A percentile compares a stretch with the other conserved stretches of the same genome.
These are phyloP conservation scores for Heliothis peltigera DNA, from an alignment of 2,888 invertebrate genomes.

Conservation along the genomic window DNA sequence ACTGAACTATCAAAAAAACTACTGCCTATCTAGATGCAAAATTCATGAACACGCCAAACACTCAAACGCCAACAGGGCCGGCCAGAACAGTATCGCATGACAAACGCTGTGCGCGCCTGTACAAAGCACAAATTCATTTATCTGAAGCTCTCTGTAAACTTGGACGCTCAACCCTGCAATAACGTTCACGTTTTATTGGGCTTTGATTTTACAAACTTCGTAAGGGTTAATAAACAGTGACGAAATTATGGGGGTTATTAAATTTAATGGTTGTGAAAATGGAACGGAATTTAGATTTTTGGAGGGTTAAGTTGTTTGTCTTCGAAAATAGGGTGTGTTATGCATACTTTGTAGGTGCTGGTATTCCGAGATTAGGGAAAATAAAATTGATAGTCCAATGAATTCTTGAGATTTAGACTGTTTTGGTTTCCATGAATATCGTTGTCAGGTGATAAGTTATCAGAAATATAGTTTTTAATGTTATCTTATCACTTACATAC, in stretches of 20 bases:
- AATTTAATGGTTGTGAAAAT: slow-evolving; percentile 48
- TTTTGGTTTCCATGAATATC: not conserved
- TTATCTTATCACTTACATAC: too few species aligned
- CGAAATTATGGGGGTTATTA: slow-evolving; percentile 51
- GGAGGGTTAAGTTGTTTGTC: slow-evolving; percentile 24
- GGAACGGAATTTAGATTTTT: slow-evolving; percentile 41
- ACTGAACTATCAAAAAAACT: not conserved
- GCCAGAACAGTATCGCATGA: slow-evolving; percentile 43
- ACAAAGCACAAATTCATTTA: slow-evolving; percentile 60
- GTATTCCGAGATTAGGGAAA: not conserved
- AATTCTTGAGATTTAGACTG: not conserved
- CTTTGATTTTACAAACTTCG: slow-evolving; percentile 52
- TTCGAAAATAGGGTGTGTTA: not conserved
- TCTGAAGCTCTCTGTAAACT: slow-evolving; percentile 51
- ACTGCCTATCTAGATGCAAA: not conserved
- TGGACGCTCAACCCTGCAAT: slow-evolving; percentile 50
- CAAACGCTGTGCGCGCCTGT: slow-evolving; percentile 34
- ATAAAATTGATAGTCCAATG: not conserved
- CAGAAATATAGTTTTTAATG: too few species aligned
- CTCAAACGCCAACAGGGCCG: slow-evolving; percentile 19
- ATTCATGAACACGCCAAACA: not conserved
- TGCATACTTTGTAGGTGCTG: not conserved
- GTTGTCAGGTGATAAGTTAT: too few species aligned
- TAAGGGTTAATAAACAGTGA: slow-evolving; percentile 50
- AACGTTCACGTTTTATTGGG: slow-evolving; percentile 48